These are phyloP conservation scores for Drosophila littoralis DNA, from an alignment of 1,140 invertebrate genomes.

Conservation along the genomic window DNA sequence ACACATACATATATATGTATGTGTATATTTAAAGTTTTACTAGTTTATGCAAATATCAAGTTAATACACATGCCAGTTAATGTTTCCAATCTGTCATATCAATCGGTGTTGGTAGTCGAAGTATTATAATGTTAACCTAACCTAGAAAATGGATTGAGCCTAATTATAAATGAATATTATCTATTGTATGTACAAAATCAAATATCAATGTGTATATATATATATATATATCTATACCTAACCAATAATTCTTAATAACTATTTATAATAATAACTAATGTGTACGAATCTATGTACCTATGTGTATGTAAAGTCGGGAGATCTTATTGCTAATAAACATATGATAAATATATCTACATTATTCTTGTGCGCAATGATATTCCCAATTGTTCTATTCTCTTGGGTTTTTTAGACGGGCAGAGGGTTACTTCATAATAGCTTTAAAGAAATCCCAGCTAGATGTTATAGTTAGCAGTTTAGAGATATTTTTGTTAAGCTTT, in stretches of 20 bases:
- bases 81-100: constrained; percentile 45
- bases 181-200: constrained; percentile 14
- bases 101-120: constrained; percentile 49
- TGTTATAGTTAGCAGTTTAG: too few species aligned
- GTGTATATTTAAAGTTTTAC: constrained; percentile 39
- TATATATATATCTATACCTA: constrained; percentile 40
- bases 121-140: constrained; percentile 32
- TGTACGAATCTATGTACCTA: constrained; percentile 10
- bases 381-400: background rate
- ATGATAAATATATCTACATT: constrained; percentile 40
- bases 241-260: constrained; percentile 23
- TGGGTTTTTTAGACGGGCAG: too few species aligned
- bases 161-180: constrained; percentile 9
- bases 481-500: too few species aligned
- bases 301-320: constrained; percentile 16
- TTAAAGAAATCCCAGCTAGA: too few species aligned
- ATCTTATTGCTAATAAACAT: constrained; percentile 40
- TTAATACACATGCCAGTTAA: constrained; percentile 16
- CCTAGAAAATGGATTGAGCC: background rate
- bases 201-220: constrained; percentile 54
- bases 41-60: constrained; percentile 30
- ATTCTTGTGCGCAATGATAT: constrained; percentile 36
- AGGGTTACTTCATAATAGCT: too few species aligned
- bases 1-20: constrained; percentile 50
- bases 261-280: constrained; percentile 1